Evolutionary conservation across 2,797 vertebrate genomes (phyloP), one percentile per base, ranked within the genome.

Genomic region (Ciconia nigra): DNA sequence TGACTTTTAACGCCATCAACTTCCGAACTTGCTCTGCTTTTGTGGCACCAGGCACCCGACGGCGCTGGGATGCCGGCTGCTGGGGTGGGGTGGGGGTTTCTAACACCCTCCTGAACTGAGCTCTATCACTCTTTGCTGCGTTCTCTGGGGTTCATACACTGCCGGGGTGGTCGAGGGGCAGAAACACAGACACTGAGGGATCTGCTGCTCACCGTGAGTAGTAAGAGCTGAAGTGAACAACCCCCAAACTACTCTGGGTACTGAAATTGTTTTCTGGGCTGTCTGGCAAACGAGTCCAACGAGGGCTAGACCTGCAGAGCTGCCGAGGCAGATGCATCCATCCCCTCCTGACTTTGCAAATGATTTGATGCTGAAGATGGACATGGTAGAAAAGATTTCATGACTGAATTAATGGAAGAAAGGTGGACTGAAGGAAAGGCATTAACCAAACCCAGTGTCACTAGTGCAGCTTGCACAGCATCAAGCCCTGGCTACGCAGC

Each of bases 251-350:
- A 37, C 29, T 28, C 35, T 0, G 0, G 31, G 17, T 76, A 42
- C 52, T 77, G 69, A 71, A 71, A 81, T 5, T 21, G 3, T 4
- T 70, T 86, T 83, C 57, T 20, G 2, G 24, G 14, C 18, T 82
- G 49, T 44, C 58, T 65, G 62, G 59, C 49, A 77, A 57, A 57
- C 2, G 10, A 79, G 13, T 65, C 52, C 46, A 83, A 55, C 1
- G 22, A 41, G 25, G 29, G 31, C 5, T 18, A 72, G 42, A 72
- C 28, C n/a, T 41, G 49, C 49, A 88, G 65, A 73, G 28, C 17
- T 7, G 2, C 46, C 0, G 2, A 86, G 52, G 15, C n/a, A 86
- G n/a, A 25, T 71, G 31, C 31, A 66, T 52, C n/a, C 1, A 1
- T 20, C 7, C 31, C 51, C n/a, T 81, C 22, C 44, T 35, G 46